phyloP scores from a whole-genome alignment of 1,140 invertebrate species.

The Asobara japonica region DNA sequence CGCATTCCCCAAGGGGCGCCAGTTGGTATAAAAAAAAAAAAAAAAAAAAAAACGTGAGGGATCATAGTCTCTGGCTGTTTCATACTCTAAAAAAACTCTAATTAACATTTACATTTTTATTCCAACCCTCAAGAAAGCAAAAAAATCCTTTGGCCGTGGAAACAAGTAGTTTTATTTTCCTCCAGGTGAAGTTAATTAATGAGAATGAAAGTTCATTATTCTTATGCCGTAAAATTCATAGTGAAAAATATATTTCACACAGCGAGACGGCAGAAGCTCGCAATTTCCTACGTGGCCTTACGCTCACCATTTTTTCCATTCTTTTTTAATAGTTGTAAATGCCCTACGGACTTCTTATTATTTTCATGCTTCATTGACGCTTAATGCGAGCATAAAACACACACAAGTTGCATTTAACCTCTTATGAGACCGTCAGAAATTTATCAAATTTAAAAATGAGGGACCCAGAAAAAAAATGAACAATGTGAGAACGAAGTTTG shows the following conservation, averaged over 20 bases:
- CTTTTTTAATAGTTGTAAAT: neutral
- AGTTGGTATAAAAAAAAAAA: neutral
- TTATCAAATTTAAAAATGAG: too few relatives aligned
- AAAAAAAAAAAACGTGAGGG: too few relatives aligned
- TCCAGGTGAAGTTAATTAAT: neutral
- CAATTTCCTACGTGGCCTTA: neutral
- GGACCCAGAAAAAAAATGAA: too few relatives aligned
- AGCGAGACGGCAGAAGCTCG: neutral
- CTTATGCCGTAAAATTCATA: neutral
- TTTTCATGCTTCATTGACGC: neutral
- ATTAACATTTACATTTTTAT: neutral
- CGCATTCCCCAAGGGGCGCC: neutral
- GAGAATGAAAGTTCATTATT: slow-evolving; percentile 7
- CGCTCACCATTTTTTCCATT: neutral
- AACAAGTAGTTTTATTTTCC: neutral
- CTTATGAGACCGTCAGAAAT: too few relatives aligned
- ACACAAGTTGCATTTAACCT: neutral
- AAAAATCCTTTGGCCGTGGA: neutral
- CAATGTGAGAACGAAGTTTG: too few relatives aligned
- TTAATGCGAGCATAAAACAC: neutral
- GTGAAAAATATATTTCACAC: neutral
- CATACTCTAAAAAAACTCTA: neutral
- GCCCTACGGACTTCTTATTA: neutral
- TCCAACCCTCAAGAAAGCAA: neutral
- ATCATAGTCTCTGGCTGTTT: neutral